Conservation (phyloP, 2,797 vertebrate species). For the Fratercula arctica region DNA sequence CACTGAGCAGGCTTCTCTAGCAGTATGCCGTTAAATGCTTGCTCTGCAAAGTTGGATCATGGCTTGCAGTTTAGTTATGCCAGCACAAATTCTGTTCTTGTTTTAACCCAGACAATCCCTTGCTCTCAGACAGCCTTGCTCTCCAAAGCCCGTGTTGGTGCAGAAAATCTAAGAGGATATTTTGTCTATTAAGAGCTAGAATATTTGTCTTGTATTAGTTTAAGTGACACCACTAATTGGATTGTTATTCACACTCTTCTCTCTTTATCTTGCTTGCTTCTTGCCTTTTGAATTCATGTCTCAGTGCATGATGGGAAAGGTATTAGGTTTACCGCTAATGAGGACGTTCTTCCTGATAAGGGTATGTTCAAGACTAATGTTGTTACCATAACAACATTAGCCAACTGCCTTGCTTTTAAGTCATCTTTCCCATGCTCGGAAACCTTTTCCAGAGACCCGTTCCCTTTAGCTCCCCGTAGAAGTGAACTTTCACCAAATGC, state of each 20-base stretch:
- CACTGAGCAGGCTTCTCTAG: neutral
- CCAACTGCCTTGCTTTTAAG: constrained; percentile 42
- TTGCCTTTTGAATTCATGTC: constrained; percentile 81
- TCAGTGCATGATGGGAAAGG: constrained; percentile 98
- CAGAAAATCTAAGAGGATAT: neutral
- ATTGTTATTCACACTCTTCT: constrained; percentile 70
- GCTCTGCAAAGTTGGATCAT: neutral
- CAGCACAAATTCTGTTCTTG: neutral
- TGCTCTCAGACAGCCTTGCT: neutral
- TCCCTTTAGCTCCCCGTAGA: neutral
- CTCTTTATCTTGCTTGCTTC: constrained; percentile 73
- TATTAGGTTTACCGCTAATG: constrained; percentile 94
- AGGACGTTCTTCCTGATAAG: constrained; percentile 91
- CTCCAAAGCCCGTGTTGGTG: neutral
- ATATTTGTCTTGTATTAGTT: constrained; percentile 26
- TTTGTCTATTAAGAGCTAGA: neutral
- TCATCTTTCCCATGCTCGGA: constrained; percentile 34
- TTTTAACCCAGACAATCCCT: neutral
- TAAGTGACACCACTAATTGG: neutral
- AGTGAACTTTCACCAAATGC: neutral
- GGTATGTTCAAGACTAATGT: constrained; percentile 84
- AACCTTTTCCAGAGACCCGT: neutral
- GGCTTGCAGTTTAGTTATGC: neutral
- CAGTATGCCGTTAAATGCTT: neutral
- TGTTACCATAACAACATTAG: constrained; percentile 59